These are phyloP conservation scores for Drosophila picticornis DNA, from an alignment of 2,888 invertebrate genomes.

Conservation along the genomic window DNA sequence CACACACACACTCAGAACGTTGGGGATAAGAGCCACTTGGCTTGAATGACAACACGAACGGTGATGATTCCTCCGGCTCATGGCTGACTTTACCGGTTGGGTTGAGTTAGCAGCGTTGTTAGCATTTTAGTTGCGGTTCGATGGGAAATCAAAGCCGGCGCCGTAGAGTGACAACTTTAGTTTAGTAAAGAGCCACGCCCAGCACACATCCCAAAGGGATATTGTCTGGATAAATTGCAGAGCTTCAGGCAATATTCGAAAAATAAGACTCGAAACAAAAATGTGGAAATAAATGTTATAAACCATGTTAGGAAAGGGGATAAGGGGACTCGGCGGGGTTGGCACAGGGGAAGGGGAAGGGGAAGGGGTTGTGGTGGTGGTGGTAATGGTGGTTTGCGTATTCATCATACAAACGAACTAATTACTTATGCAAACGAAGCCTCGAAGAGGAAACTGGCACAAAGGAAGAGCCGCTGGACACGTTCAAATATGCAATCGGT, in stretches of 20 bases:
- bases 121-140: constrained; percentile 32
- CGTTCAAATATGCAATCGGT: constrained; percentile 33
- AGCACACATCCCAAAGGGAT: constrained; percentile 14
- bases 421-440: constrained; percentile 70
- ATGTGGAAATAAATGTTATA: background rate
- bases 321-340: background rate
- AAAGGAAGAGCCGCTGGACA: constrained; percentile 35
- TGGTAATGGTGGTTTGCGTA: background rate
- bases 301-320: background rate
- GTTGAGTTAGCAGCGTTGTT: constrained; percentile 8
- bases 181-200: constrained; percentile 35
- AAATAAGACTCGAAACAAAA: background rate
- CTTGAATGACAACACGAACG: constrained; percentile 34
- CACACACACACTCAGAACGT: constrained; percentile 47
- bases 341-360: fast-evolving
- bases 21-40: constrained; percentile 65
- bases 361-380: background rate
- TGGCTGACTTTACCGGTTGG: constrained; percentile 6
- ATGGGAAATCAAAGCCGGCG: constrained; percentile 45
- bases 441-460: constrained; percentile 23
- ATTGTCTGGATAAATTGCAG: constrained; percentile 6
- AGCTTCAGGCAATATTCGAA: constrained; percentile 13
- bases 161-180: constrained; percentile 38
- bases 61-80: background rate
- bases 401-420: constrained; percentile 48